phyloP scores from a whole-genome alignment of 2,113 vertebrate species.

The Nansenia antarctica region DNA sequence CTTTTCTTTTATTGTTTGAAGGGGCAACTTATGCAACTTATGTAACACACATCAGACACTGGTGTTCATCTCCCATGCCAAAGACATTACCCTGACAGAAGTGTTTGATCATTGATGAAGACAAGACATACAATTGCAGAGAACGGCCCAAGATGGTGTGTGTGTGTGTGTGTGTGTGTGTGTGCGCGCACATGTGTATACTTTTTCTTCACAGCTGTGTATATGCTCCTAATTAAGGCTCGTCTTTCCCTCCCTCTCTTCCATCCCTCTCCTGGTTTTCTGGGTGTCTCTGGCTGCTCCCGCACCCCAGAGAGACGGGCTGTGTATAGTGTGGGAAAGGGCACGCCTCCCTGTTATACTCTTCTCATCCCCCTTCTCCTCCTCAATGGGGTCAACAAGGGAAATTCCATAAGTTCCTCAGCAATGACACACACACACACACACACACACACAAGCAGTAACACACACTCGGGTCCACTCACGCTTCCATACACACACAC shows the following conservation, averaged over 20 bases:
- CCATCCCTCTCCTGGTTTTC: conserved; percentile 21
- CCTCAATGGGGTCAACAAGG: conserved; percentile 59
- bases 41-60: not conserved
- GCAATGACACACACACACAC: conserved; percentile 60
- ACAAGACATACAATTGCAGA: conserved; percentile 31
- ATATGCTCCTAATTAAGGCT: too few species aligned
- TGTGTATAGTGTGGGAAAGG: conserved; percentile 67
- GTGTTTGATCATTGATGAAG: conserved; percentile 20
- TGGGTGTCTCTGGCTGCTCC: conserved; percentile 49
- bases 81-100: conserved; percentile 22
- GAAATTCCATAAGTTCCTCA: conserved; percentile 75
- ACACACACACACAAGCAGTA: conserved; percentile 13
- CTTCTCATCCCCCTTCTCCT: conserved; percentile 5
- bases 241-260: conserved; percentile 27
- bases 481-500: not conserved
- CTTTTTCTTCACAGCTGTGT: not conserved
- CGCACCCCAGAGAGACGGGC: conserved; percentile 39
- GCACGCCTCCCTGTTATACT: conserved; percentile 19
- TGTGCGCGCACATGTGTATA: conserved; percentile 39
- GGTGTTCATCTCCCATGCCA: conserved; percentile 9
- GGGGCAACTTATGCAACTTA: too few species aligned
- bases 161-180: conserved; percentile 22
- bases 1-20: too few species aligned
- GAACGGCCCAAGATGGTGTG: conserved; percentile 38
- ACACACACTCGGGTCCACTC: not conserved